These are phyloP conservation scores for Drosophila planitibia DNA, from an alignment of 2,888 invertebrate genomes.

Conservation along the genomic window DNA sequence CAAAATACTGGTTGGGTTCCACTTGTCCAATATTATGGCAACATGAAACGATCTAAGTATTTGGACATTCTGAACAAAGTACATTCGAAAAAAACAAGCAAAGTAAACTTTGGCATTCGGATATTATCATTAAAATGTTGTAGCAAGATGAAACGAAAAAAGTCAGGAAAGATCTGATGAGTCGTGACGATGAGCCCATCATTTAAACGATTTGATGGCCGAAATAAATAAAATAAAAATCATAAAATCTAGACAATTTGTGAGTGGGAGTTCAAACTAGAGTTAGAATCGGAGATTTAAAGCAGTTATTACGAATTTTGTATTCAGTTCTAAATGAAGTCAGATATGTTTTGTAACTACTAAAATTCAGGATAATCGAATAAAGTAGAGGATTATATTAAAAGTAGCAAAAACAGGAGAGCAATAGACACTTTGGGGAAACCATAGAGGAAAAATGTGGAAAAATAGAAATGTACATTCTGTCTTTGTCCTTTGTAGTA, in stretches of 20 bases:
- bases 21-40: neutral
- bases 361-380: neutral
- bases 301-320: neutral
- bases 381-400: neutral
- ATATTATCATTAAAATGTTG: neutral
- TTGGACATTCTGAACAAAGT: no score
- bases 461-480: neutral
- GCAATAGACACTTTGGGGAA: neutral
- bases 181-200: neutral
- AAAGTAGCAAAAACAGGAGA: neutral
- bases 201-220: no score
- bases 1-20: neutral
- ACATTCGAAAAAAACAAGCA: neutral
- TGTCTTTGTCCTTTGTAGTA: neutral
- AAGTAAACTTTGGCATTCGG: neutral
- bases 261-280: no score
- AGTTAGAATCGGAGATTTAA: neutral
- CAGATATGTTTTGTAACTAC: neutral
- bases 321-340: neutral
- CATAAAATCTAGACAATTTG: neutral
- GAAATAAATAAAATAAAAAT: no score
- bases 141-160: neutral
- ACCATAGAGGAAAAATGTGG: neutral
- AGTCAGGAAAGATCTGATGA: neutral
- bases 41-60: neutral